A percentile compares a stretch with the other conserved stretches of the same genome.
Conservation (phyloP, 2,888 invertebrate genomes). For the Chironomus tentans region DNA sequence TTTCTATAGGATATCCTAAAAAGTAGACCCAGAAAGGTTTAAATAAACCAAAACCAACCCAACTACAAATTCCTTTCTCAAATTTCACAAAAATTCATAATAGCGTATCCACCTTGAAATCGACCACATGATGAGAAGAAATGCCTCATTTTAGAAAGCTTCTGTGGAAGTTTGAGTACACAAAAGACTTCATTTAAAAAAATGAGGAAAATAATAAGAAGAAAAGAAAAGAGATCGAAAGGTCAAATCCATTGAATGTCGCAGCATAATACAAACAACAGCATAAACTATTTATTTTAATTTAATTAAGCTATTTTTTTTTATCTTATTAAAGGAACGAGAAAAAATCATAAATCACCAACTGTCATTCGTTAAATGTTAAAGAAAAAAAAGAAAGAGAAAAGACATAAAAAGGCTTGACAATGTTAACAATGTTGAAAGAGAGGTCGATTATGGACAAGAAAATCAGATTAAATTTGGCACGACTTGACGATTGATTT, state of each 20-base stretch:
- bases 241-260: conserved; percentile 16
- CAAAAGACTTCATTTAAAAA: too few species aligned
- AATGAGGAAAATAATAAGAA: too few species aligned
- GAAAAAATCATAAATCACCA: conserved; percentile 18
- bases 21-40: too few species aligned
- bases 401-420: neutral
- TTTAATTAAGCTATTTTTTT: conserved; percentile 24
- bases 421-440: conserved; percentile 9
- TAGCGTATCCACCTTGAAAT: too few species aligned
- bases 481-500: conserved; percentile 15
- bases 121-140: too few species aligned
- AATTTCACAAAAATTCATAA: too few species aligned
- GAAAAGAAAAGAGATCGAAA: neutral
- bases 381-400: neutral
- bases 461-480: conserved; percentile 8
- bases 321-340: neutral
- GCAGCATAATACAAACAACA: neutral
- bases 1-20: too few species aligned
- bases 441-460: neutral
- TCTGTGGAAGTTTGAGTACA: too few species aligned
- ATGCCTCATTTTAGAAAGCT: too few species aligned
- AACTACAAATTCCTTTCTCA: too few species aligned
- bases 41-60: too few species aligned
- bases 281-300: neutral
- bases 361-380: conserved; percentile 2